A percentile compares a stretch with the other conserved stretches of the same genome.
These are phyloP conservation scores for Haliclona indistincta DNA, from an alignment of 37 sponge, comb jelly and placozoan genomes.

Conservation along the genomic window DNA sequence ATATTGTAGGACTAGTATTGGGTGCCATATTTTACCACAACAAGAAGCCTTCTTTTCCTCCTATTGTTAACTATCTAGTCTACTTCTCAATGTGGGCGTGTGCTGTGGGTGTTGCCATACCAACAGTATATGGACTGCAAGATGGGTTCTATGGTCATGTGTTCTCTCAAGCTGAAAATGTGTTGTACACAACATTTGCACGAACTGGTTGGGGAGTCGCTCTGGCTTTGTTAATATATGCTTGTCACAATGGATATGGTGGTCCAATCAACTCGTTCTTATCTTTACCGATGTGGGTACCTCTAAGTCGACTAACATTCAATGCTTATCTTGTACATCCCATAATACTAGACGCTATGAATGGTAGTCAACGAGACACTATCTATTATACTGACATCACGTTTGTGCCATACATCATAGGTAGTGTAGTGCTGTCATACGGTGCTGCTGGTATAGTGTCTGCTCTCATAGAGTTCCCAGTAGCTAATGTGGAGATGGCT, in stretches of 20 bases:
- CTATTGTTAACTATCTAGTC: not conserved
- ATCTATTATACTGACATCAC: conserved; percentile 38
- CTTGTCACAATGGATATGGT: conserved; percentile 85
- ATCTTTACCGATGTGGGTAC: conserved; percentile 85
- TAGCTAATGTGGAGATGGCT: conserved; percentile 55
- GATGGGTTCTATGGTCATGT: conserved; percentile 54
- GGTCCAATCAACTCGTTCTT: conserved; percentile 69
- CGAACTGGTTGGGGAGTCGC: conserved; percentile 69
- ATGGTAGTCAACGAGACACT: conserved; percentile 10
- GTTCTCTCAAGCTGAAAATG: conserved; percentile 43
- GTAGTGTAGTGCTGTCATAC: conserved; percentile 53
- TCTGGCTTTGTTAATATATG: conserved; percentile 58
- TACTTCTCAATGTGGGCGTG: conserved; percentile 39
- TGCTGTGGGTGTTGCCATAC: conserved; percentile 13
- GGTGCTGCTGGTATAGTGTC: conserved; percentile 59
- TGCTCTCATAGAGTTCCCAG: conserved; percentile 71
- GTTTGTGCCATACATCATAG: conserved; percentile 42
- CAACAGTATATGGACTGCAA: conserved; percentile 61
- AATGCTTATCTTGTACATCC: conserved; percentile 87
- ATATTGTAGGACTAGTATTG: conserved; percentile 75
- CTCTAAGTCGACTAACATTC: conserved; percentile 84
- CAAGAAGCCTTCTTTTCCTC: conserved; percentile 3
- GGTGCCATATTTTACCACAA: conserved; percentile 73
- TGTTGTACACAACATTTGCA: conserved; percentile 60
- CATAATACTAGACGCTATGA: conserved; percentile 58